A percentile compares a stretch with the other conserved stretches of the same genome.
These are phyloP conservation scores for Brachyhypopomus gauderio DNA, from an alignment of 2,113 vertebrate genomes.

Conservation along the genomic window DNA sequence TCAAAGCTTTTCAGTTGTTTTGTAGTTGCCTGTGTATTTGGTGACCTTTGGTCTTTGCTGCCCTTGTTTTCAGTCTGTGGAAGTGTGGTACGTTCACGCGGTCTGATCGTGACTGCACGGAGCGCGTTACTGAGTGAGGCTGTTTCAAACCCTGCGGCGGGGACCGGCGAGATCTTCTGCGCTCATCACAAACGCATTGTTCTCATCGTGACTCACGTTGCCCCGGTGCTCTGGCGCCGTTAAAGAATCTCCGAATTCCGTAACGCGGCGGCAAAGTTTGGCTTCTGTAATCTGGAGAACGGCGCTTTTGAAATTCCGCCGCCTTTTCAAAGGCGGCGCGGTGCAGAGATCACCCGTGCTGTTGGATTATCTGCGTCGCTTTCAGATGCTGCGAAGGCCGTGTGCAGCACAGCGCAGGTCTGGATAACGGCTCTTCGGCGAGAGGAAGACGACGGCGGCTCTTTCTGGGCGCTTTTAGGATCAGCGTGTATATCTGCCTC, in stretches of 20 bases:
- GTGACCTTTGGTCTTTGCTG: conserved; percentile 42
- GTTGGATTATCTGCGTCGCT: too few species aligned
- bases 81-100: conserved; percentile 57
- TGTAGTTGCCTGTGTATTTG: conserved; percentile 43
- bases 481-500: neutral
- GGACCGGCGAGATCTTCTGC: neutral
- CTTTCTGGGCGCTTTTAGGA: conserved; percentile 10
- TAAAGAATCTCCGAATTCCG: neutral
- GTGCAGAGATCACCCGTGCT: too few species aligned
- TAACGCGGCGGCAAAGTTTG: neutral
- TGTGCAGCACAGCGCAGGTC: neutral
- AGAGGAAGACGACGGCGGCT: neutral
- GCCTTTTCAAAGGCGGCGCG: too few species aligned
- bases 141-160: conserved; percentile 32
- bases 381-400: too few species aligned
- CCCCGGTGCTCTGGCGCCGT: neutral
- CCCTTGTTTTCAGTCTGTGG: conserved; percentile 52
- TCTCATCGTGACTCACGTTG: neutral
- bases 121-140: conserved; percentile 51
- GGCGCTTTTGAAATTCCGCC: too few species aligned
- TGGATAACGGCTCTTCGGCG: neutral
- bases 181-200: neutral
- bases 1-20: conserved; percentile 54
- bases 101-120: conserved; percentile 26
- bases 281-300: neutral